A percentile compares a stretch with the other conserved stretches of the same genome.
phyloP scores from a whole-genome alignment of 1,140 invertebrate species.

The Pseudoatta argentina region DNA sequence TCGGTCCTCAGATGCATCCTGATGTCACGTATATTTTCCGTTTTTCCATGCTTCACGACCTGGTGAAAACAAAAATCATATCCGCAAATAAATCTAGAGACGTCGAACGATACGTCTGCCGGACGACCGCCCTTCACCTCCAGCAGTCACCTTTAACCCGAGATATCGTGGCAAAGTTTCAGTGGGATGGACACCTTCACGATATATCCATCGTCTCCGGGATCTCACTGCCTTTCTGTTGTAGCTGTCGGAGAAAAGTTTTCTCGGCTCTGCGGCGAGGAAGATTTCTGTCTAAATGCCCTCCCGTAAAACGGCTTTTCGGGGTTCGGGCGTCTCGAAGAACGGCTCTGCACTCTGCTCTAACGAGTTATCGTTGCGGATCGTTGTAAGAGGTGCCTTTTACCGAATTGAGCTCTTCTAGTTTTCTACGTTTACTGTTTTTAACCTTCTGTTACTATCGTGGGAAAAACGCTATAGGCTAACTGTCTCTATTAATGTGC shows the following conservation, averaged over 20 bases:
- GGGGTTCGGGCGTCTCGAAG: slow-evolving; percentile 56
- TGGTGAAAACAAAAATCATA: slow-evolving; percentile 66
- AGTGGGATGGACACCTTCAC: slow-evolving; percentile 59
- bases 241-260: slow-evolving; percentile 64
- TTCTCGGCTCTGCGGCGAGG: slow-evolving; percentile 43
- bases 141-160: slow-evolving; percentile 62
- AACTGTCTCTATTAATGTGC: no score
- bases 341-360: slow-evolving; percentile 49
- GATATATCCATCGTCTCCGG: slow-evolving; percentile 53
- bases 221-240: slow-evolving; percentile 33
- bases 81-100: slow-evolving; percentile 41
- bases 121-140: slow-evolving; percentile 28
- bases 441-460: slow-evolving; percentile 3
- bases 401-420: slow-evolving; percentile 31
- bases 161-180: slow-evolving; percentile 66
- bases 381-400: slow-evolving; percentile 31
- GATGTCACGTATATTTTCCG: slow-evolving; percentile 23
- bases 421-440: slow-evolving; percentile 35
- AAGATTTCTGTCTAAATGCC: slow-evolving; percentile 67
- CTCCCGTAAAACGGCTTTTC: slow-evolving; percentile 72
- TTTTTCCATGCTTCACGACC: slow-evolving; percentile 21
- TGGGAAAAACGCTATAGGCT: background rate
- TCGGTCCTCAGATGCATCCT: slow-evolving; percentile 18
- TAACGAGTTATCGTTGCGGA: slow-evolving; percentile 70
- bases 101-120: slow-evolving; percentile 53